Conservation (phyloP, 2,797 vertebrate species). For the Perodicticus potto region DNA sequence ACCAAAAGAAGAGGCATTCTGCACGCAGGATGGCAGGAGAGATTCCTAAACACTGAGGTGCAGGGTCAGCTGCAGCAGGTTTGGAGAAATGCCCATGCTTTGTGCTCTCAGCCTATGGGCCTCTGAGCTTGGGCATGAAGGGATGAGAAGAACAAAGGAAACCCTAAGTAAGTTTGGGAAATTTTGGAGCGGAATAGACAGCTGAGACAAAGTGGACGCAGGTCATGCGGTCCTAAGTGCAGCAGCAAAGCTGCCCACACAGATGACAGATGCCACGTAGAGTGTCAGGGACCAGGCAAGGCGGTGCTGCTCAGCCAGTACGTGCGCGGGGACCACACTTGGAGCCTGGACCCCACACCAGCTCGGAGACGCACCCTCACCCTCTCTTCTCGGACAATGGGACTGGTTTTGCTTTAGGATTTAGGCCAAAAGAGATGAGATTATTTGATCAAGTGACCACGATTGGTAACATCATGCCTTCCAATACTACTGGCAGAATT, state of each 20-base stretch:
- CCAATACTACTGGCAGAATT: not conserved
- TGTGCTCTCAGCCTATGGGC: not conserved
- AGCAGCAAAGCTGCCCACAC: not conserved
- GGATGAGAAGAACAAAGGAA: not conserved
- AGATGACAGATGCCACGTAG: not conserved
- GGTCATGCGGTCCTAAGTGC: not conserved
- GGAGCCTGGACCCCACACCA: not conserved
- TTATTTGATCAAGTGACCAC: not conserved
- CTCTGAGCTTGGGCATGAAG: not conserved
- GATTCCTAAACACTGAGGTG: not conserved
- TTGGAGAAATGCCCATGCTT: not conserved
- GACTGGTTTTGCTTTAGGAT: not conserved
- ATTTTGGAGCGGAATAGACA: not conserved
- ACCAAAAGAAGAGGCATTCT: not conserved
- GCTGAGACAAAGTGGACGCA: not conserved
- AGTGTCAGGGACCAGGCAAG: not conserved
- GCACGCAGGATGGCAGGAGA: not conserved
- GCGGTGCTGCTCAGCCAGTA: no score
- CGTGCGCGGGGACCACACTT: accelerated
- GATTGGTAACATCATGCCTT: not conserved
- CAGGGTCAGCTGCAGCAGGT: not conserved
- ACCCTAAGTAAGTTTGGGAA: not conserved
- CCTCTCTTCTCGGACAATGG: not conserved
- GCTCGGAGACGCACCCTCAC: not conserved
- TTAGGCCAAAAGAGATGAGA: slow-evolving; percentile 11